phyloP scores from a whole-genome alignment of 2,888 invertebrate genomes.

The Campoletis raptor region DNA sequence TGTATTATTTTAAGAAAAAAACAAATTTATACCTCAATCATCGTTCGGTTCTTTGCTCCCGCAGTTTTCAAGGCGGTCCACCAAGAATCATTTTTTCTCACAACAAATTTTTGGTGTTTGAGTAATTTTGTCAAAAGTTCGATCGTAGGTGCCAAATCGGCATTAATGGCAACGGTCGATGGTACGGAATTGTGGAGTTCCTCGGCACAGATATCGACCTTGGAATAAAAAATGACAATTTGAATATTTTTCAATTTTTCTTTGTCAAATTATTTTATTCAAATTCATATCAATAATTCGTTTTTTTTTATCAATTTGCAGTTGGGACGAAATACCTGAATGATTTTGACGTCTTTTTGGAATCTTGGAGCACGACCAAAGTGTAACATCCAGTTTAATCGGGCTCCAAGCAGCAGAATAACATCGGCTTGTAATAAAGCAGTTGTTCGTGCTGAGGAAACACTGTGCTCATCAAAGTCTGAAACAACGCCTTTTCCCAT shows the following conservation, averaged over 20 bases:
- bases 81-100: constrained; percentile 88
- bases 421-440: constrained; percentile 96
- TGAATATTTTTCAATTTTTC: not conserved
- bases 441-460: constrained; percentile 94
- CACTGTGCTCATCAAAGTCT: constrained; percentile 90
- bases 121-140: constrained; percentile 88
- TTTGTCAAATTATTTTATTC: not conserved
- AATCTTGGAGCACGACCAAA: constrained; percentile 96
- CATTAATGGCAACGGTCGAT: constrained; percentile 92
- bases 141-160: constrained; percentile 92
- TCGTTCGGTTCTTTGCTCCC: constrained; percentile 90
- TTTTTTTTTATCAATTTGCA: not conserved
- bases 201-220: constrained; percentile 95
- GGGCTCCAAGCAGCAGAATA: constrained; percentile 94
- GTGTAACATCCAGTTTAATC: constrained; percentile 99
- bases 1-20: not conserved
- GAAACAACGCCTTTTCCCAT: constrained; percentile 96
- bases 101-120: constrained; percentile 86
- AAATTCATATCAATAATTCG: not conserved
- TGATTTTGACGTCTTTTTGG: constrained; percentile 92
- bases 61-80: constrained; percentile 91
- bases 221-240: constrained; percentile 1
- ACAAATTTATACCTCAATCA: constrained; percentile 87
- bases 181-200: constrained; percentile 96
- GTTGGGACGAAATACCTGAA: constrained; percentile 88